Conservation (phyloP, 2,797 vertebrate species). For the Onychomys leucogaster region DNA sequence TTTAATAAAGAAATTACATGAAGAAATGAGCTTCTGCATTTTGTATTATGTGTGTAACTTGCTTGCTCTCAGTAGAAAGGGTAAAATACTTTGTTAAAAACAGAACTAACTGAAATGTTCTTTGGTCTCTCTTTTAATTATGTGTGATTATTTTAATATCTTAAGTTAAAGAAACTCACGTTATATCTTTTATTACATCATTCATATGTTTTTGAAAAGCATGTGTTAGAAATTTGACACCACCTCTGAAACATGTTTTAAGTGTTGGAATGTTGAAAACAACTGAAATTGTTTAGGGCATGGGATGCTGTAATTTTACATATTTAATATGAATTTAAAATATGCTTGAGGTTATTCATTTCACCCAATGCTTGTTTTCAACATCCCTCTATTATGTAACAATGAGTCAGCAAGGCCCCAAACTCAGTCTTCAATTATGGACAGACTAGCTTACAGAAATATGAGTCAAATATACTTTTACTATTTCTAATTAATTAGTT, state of each 20-base stretch:
- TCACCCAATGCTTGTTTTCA: not conserved
- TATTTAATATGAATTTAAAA: not conserved
- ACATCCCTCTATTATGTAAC: not conserved
- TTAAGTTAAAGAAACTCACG: not conserved
- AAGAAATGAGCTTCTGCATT: not conserved
- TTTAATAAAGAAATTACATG: not conserved
- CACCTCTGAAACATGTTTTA: not conserved
- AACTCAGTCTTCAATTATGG: no score
- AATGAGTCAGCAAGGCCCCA: not conserved
- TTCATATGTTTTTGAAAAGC: not conserved
- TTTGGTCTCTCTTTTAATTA: not conserved
- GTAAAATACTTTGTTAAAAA: not conserved
- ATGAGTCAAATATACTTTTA: not conserved
- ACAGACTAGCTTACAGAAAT: not conserved
- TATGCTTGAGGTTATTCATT: not conserved
- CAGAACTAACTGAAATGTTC: not conserved
- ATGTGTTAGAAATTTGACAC: not conserved
- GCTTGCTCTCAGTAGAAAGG: not conserved
- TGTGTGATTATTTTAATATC: not conserved
- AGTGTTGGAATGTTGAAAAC: not conserved
- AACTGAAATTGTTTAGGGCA: not conserved
- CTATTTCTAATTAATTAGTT: not conserved
- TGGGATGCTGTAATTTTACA: no score
- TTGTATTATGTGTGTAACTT: not conserved
- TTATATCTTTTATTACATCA: not conserved